These are phyloP conservation scores for Dipodomys stephensi DNA, from an alignment of 2,113 vertebrate genomes.

Conservation along the genomic window DNA sequence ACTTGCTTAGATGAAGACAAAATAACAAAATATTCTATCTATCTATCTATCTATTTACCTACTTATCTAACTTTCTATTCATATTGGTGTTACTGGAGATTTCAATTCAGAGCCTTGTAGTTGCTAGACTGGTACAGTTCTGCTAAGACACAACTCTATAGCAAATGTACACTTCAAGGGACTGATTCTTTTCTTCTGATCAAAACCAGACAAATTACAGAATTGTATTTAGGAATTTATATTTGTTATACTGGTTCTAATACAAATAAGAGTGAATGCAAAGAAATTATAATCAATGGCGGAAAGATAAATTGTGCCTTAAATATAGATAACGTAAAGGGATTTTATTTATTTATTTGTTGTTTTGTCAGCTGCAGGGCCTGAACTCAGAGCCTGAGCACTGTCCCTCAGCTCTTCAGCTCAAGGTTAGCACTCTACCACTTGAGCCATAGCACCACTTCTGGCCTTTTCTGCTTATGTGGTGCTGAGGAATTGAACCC, in stretches of 20 bases:
- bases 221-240: conserved; percentile 21
- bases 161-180: background rate
- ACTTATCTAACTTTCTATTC: no score
- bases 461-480: no score
- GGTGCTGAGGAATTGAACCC: no score
- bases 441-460: no score
- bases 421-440: no score
- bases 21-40: background rate
- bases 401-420: no score
- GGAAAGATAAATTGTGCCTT: conserved; percentile 27
- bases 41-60: no score
- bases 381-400: no score
- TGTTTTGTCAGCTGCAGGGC: no score
- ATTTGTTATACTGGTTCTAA: background rate
- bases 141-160: background rate
- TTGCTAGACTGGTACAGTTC: background rate
- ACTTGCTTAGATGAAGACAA: background rate
- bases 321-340: background rate
- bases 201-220: background rate
- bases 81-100: no score
- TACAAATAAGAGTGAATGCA: background rate
- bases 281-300: background rate
- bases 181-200: background rate
- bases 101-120: no score
- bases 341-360: background rate